phyloP scores from a whole-genome alignment of 1,140 invertebrate genomes.

The Lasioglossum baleicum region DNA sequence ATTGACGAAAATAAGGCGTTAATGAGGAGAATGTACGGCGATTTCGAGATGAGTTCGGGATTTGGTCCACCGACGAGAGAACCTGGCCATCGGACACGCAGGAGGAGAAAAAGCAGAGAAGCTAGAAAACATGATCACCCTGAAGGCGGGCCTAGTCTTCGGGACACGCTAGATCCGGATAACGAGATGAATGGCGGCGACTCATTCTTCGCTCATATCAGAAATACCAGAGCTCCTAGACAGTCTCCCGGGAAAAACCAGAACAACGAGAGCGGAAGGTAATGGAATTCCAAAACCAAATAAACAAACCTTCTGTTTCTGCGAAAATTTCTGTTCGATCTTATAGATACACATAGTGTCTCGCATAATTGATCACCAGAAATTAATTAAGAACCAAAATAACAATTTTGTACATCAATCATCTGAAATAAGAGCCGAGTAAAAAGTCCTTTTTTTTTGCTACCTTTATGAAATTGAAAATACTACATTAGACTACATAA shows the following conservation, averaged over 20 bases:
- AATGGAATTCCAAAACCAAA: neutral
- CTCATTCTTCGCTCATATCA: conserved; percentile 80
- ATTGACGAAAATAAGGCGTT: conserved; percentile 96
- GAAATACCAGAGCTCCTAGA: conserved; percentile 79
- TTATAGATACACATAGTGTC: no score
- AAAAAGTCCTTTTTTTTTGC: no score
- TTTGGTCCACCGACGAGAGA: conserved; percentile 79
- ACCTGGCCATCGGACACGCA: conserved; percentile 74
- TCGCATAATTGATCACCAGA: no score
- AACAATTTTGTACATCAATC: no score
- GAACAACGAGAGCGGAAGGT: conserved; percentile 83
- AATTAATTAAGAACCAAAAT: no score
- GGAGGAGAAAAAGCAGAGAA: conserved; percentile 65
- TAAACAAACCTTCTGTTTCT: no score
- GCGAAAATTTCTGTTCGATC: no score
- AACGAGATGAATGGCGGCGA: conserved; percentile 71
- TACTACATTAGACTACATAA: no score
- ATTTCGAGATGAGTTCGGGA: conserved; percentile 85
- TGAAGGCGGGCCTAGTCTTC: conserved; percentile 77
- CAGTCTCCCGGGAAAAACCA: conserved; percentile 81
- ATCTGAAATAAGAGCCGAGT: no score
- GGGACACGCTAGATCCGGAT: conserved; percentile 44
- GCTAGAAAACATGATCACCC: conserved; percentile 74
- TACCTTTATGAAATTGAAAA: no score
- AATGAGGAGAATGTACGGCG: conserved; percentile 95